Conservation (phyloP, 2,113 vertebrate genomes). For the Lates calcarifer region DNA sequence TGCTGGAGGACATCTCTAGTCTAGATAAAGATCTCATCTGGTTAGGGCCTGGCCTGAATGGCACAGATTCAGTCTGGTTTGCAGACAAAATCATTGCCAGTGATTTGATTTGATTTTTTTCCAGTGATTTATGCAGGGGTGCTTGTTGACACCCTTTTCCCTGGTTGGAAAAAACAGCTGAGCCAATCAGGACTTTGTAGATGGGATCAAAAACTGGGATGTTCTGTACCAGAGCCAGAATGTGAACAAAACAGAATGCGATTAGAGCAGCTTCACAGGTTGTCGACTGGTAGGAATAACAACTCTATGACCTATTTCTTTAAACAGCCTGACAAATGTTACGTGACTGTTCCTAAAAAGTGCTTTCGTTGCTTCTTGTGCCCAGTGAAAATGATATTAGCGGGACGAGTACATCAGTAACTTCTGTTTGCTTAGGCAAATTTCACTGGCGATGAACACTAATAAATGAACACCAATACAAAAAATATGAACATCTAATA, state of each 20-base stretch:
- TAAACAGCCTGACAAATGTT: not conserved
- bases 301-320: not conserved
- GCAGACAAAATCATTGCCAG: not conserved
- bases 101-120: too few species aligned
- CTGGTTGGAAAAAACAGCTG: constrained; percentile 18
- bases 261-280: not conserved
- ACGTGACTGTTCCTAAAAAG: not conserved
- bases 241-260: not conserved
- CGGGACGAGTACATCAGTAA: not conserved
- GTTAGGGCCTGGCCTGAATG: not conserved
- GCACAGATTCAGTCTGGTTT: constrained; percentile 3
- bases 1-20: constrained; percentile 24
- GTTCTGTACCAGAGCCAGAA: not conserved
- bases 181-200: not conserved
- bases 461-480: not conserved
- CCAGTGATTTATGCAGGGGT: not conserved
- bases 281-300: not conserved
- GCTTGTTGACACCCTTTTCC: not conserved
- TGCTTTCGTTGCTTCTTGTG: not conserved
- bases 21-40: constrained; percentile 33
- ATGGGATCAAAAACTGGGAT: not conserved
- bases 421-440: not conserved
- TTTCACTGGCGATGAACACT: not conserved
- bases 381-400: not conserved
- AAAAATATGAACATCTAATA: too few species aligned